Conservation (phyloP, 2,888 invertebrate species). For the Eudemis profundana region DNA sequence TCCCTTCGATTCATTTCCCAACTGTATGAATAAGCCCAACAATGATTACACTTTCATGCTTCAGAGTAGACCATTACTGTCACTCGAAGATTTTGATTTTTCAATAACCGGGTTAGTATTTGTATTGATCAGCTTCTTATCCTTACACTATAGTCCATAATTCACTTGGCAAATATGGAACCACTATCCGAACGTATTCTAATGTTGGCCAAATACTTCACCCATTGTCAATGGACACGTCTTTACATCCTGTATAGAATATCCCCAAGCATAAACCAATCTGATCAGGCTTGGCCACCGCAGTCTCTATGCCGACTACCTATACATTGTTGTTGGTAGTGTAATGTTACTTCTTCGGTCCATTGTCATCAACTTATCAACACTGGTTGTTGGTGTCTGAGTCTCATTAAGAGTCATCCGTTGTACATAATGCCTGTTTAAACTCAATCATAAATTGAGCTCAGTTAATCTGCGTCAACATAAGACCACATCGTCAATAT, state of each 20-base stretch:
- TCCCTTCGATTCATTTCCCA: neutral
- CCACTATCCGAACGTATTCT: neutral
- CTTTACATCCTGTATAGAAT: too few relatives aligned
- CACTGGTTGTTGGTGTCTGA: neutral
- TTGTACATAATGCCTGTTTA: neutral
- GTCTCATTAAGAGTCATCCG: neutral
- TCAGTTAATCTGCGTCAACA: too few relatives aligned
- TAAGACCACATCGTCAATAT: too few relatives aligned
- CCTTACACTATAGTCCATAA: neutral
- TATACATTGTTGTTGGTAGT: neutral
- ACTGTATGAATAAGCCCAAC: neutral
- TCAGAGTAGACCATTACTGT: neutral
- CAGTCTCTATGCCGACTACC: neutral
- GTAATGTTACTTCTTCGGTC: neutral
- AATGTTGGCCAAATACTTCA: too few relatives aligned
- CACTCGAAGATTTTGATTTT: too few relatives aligned
- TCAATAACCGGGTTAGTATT: constrained; percentile 10
- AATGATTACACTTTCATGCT: constrained; percentile 4
- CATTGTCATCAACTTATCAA: neutral
- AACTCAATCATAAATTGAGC: too few relatives aligned
- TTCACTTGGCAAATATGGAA: constrained; percentile 3
- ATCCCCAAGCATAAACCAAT: too few relatives aligned
- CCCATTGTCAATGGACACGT: neutral
- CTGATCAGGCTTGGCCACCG: too few relatives aligned
- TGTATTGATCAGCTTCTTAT: neutral